Evolutionary conservation across 2,113 vertebrate species (phyloP).

Genomic region (Gobius niger): DNA sequence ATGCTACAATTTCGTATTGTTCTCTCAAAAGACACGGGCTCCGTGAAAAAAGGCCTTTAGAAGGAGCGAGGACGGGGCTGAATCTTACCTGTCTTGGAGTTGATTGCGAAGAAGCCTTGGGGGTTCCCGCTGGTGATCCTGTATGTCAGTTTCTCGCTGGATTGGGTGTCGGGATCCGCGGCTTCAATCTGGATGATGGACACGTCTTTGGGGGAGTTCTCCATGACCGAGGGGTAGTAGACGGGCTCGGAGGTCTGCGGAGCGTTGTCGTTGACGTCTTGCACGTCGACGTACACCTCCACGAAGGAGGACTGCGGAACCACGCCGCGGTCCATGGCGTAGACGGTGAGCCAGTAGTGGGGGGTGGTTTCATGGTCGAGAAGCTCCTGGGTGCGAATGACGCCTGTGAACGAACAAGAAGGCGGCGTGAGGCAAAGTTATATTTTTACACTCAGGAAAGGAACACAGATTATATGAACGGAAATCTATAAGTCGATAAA

Average conservation of each 20-base stretch:
- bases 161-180: conserved; percentile 88
- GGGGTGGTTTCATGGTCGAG: conserved; percentile 90
- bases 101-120: conserved; percentile 95
- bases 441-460: too few relatives aligned
- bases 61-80: not conserved
- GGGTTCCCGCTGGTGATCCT: conserved; percentile 97
- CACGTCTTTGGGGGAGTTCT: conserved; percentile 94
- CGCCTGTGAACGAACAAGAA: conserved; percentile 66
- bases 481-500: too few relatives aligned
- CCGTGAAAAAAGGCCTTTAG: too few relatives aligned
- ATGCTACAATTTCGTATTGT: too few relatives aligned
- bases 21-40: too few relatives aligned
- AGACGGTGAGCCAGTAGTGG: conserved; percentile 96
- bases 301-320: conserved; percentile 90
- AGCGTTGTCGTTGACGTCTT: conserved; percentile 96
- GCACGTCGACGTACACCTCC: conserved; percentile 91
- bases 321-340: conserved; percentile 89
- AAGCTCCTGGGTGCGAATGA: conserved; percentile 86
- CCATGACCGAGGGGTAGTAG: conserved; percentile 92
- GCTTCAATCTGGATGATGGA: conserved; percentile 92
- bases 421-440: too few relatives aligned
- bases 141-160: conserved; percentile 88
- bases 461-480: too few relatives aligned
- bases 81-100: conserved; percentile 86
- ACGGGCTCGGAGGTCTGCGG: conserved; percentile 92